Evolutionary conservation across 2,888 invertebrate species (phyloP).

Genomic region (Drosophila greeni): DNA sequence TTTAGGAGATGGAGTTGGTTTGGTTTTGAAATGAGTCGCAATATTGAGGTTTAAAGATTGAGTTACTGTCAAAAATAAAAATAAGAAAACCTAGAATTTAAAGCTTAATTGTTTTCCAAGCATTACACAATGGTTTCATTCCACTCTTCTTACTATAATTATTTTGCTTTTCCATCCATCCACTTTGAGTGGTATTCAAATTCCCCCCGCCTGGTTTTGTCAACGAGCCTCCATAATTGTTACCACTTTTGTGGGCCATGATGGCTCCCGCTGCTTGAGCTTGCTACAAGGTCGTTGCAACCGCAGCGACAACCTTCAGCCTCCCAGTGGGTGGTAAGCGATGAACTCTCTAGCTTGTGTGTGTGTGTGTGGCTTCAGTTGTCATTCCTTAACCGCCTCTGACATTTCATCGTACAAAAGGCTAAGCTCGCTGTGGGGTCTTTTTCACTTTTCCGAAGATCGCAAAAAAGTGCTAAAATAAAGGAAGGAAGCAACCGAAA

Average conservation of each 20-base stretch:
- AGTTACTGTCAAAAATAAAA: not conserved
- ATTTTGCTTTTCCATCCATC: not conserved
- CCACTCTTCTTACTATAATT: conserved; percentile 2
- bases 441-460: conserved; percentile 15
- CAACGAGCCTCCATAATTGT: conserved; percentile 1
- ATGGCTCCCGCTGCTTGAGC: conserved; percentile 16
- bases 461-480: conserved; percentile 2
- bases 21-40: not conserved
- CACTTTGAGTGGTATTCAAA: conserved; percentile 6
- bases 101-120: not conserved
- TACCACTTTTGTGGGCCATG: conserved; percentile 22
- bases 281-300: conserved; percentile 32
- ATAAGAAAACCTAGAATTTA: not conserved
- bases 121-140: not conserved
- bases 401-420: conserved; percentile 24
- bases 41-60: not conserved
- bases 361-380: conserved; percentile 21
- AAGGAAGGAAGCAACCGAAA: conserved; percentile 20
- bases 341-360: conserved; percentile 8
- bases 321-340: conserved; percentile 22
- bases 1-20: not conserved
- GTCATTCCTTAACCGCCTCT: conserved; percentile 32
- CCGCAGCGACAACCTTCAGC: conserved; percentile 32
- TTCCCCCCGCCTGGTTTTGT: conserved; percentile 5
- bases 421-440: conserved; percentile 21